Evolutionary conservation across 2,113 vertebrate species (phyloP).

Genomic region (Salvelinus alpinus): DNA sequence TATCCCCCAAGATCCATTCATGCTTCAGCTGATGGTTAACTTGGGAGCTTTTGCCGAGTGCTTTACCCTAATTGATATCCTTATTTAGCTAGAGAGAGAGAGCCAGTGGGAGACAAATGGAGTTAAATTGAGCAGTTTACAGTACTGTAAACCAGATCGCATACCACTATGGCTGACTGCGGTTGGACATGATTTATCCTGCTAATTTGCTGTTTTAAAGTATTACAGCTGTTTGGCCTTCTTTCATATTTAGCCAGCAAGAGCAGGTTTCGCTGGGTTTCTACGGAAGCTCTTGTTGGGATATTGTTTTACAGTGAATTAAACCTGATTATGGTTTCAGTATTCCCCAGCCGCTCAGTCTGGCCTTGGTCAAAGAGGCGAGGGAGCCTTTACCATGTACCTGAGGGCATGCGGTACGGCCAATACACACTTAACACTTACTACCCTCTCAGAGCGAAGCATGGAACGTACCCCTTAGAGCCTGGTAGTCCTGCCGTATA

Average conservation of each 20-base stretch:
- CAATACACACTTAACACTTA: conserved; percentile 7
- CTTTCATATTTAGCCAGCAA: conserved; percentile 18
- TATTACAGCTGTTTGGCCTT: conserved; percentile 40
- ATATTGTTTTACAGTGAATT: conserved; percentile 54
- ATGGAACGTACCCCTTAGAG: background rate
- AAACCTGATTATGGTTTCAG: conserved; percentile 50
- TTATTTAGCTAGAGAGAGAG: conserved; percentile 73
- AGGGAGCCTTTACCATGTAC: conserved; percentile 20
- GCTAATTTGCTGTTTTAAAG: conserved; percentile 53
- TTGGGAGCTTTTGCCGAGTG: conserved; percentile 79
- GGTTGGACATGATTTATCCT: conserved; percentile 58
- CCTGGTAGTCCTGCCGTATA: background rate
- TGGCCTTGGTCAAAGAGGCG: conserved; percentile 34
- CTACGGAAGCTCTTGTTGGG: background rate
- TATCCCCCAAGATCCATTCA: conserved; percentile 83
- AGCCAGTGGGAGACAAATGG: conserved; percentile 75
- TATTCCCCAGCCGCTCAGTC: conserved; percentile 40
- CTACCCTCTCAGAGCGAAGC: background rate
- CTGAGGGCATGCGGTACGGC: conserved; percentile 13
- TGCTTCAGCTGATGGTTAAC: conserved; percentile 79
- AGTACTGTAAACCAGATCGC: conserved; percentile 68
- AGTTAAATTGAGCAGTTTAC: conserved; percentile 82
- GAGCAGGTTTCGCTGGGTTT: conserved; percentile 19
- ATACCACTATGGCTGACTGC: conserved; percentile 47
- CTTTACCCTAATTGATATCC: conserved; percentile 84